Base-by-base conservation (phyloP, 2,797 vertebrate species). In the Gallinago nigripennis region DNA sequence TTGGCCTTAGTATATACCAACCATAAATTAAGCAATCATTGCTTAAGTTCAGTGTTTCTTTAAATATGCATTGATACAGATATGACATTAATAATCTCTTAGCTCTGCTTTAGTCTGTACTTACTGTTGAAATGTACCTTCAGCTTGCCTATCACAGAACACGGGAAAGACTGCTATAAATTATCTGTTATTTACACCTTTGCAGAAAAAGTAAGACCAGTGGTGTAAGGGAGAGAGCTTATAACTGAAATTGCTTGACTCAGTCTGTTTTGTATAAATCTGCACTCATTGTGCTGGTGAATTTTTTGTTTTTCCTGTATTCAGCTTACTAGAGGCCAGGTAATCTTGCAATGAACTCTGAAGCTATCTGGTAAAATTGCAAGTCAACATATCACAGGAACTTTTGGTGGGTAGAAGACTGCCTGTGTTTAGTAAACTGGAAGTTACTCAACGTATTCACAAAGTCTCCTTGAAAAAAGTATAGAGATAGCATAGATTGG, bases 31-130 rank as follows among this genome's bases (percentile, higher is more conserved):
- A 72, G 51, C 45, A 83, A 27, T 82, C 31, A 17, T 70, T 94
- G 33, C 53, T 84, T 33, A 77, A 80, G 31, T 60, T 79, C 41
- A 28, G 14, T 60, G 41, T 92, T 86, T 81, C 51, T 78, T 95
- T 86, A 68, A 78, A 43, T 88, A 53, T 46, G 7, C 68, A 86
- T 86, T 92, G 75, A 60, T 92, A 77, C n/a, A 69, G 75, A 54
- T 85, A 82, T 33, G 45, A 77, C 68, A 60, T 73, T 58, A 87
- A 41, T 73, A 86, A 51, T 81, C 2, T 87, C 46, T 81, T 71
- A 27, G 70, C 50, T 80, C 43, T 56, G 35, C 72, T 86, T 91
- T 91, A 54, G 84, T 92, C 73, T 94, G 92, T 86, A 48, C 61
- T 82, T 84, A 33, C 16, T 79, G 27, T 68, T 89, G 61, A 88